These are phyloP conservation scores for Vollenhovia emeryi DNA, from an alignment of 1,140 invertebrate genomes.

Conservation along the genomic window DNA sequence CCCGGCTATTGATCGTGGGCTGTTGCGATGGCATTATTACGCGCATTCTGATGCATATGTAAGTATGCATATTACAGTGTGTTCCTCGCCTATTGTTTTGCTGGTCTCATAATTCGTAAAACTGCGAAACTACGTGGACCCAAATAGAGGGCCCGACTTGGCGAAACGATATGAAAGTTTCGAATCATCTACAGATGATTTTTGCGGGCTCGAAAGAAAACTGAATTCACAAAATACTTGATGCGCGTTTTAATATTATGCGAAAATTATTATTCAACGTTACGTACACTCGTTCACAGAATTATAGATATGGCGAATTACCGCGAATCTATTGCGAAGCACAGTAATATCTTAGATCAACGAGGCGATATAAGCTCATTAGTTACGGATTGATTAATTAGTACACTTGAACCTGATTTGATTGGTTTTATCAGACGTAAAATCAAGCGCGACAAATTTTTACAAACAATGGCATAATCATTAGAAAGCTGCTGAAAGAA, in stretches of 20 bases:
- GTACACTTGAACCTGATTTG: background rate
- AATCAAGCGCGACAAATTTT: background rate
- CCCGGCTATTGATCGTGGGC: constrained; percentile 28
- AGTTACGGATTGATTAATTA: background rate
- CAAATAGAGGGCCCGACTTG: background rate
- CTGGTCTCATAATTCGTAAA: constrained; percentile 35
- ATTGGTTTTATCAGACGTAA: background rate
- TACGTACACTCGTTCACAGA: background rate
- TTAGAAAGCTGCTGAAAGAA: constrained; percentile 6
- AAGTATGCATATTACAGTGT: constrained; percentile 50
- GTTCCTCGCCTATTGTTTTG: constrained; percentile 43
- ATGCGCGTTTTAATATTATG: background rate
- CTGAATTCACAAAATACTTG: background rate
- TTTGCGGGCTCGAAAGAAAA: background rate
- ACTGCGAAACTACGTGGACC: constrained; percentile 4
- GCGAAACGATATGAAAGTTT: constrained; percentile 6
- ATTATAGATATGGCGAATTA: background rate
- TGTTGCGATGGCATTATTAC: constrained; percentile 56
- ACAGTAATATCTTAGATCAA: background rate
- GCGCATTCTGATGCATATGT: constrained; percentile 59
- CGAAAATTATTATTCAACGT: background rate
- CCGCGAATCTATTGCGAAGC: background rate
- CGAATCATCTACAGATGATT: background rate
- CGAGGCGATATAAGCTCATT: background rate
- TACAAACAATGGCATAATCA: background rate